phyloP scores from a whole-genome alignment of 2,888 invertebrate genomes.

The Dyspetes luteomarginatus region DNA sequence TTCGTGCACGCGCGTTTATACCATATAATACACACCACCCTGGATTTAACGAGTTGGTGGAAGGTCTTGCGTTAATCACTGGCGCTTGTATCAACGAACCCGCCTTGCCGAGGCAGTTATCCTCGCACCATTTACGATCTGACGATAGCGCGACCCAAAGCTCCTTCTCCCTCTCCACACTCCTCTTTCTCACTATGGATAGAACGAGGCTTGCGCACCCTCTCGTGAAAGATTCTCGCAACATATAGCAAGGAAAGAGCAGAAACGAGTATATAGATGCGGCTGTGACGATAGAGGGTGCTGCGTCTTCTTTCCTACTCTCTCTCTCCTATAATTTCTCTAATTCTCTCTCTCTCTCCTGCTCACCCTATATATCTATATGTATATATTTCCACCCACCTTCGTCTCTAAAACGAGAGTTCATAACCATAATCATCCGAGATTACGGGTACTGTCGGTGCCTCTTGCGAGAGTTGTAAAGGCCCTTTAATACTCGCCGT shows the following conservation, averaged over 20 bases:
- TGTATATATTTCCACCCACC: background rate
- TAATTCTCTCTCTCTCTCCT: no score
- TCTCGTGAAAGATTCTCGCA: no score
- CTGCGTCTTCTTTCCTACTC: no score
- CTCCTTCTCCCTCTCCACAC: background rate
- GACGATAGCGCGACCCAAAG: conserved; percentile 56
- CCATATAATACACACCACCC: conserved; percentile 55
- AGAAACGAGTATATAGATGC: no score
- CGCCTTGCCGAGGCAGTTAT: conserved; percentile 59
- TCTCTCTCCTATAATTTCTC: no score
- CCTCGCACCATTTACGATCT: conserved; percentile 66
- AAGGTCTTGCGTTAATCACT: conserved; percentile 64
- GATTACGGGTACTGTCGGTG: conserved; percentile 59
- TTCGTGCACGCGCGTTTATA: conserved; percentile 44
- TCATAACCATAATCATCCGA: conserved; percentile 66
- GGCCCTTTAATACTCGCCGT: conserved; percentile 42
- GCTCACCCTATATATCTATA: no score
- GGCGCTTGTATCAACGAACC: conserved; percentile 55
- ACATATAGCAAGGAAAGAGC: no score
- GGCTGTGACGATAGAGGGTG: no score
- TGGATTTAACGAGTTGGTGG: conserved; percentile 58
- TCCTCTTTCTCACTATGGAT: background rate
- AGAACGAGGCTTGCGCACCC: background rate
- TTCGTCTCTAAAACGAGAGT: conserved; percentile 36
- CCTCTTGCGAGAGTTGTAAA: conserved; percentile 43